These are phyloP conservation scores for Aspidiotus destructor DNA, from an alignment of 2,888 invertebrate genomes.

Conservation along the genomic window DNA sequence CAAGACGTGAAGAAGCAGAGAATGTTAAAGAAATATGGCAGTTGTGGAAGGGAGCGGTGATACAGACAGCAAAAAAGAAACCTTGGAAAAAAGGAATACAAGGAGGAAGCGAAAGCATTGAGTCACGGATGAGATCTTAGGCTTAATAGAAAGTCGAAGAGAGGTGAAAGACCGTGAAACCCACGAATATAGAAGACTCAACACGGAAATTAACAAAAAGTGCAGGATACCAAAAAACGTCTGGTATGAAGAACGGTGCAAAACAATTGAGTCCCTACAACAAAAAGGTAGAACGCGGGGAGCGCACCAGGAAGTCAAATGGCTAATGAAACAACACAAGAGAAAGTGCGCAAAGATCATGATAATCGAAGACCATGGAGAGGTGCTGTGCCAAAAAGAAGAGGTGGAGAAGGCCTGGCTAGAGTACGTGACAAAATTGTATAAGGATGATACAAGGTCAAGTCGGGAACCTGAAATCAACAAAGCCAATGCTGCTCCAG, in stretches of 20 bases:
- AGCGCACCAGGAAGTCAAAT: background rate
- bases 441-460: no score
- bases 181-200: no score
- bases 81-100: background rate
- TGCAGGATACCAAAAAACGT: background rate
- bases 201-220: background rate
- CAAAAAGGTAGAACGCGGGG: background rate
- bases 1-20: background rate
- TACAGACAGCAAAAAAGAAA: background rate
- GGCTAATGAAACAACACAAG: background rate
- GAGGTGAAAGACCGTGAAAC: background rate
- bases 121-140: background rate
- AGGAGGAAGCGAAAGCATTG: background rate
- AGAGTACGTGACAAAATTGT: no score
- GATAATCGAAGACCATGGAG: background rate
- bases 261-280: background rate
- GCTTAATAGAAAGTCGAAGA: background rate
- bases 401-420: constrained; percentile 3
- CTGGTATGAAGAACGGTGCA: background rate
- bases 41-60: background rate
- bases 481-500: no score
- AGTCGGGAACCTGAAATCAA: no score
- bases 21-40: background rate
- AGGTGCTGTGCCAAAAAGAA: background rate
- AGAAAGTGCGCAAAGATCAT: background rate